Conservation (phyloP, 2,797 vertebrate species). For the Gallinago solitaria region DNA sequence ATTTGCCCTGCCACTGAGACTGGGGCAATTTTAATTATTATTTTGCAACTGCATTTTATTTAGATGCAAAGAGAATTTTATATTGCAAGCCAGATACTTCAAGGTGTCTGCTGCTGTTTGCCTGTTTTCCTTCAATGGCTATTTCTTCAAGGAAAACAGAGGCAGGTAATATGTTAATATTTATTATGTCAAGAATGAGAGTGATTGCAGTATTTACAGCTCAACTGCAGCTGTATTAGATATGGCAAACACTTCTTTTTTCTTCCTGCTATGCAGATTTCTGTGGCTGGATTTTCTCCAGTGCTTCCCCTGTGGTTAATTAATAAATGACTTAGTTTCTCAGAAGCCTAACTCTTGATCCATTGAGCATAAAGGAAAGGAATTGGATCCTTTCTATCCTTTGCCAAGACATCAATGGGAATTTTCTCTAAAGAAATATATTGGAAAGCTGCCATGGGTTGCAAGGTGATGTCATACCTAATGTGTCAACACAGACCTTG, state of each 20-base stretch:
- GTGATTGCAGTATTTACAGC: not conserved
- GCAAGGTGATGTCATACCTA: not conserved
- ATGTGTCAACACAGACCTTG: too few species aligned
- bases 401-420: not conserved
- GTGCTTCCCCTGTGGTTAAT: not conserved
- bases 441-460: not conserved
- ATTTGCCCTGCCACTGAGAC: not conserved
- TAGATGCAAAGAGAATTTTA: not conserved
- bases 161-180: not conserved
- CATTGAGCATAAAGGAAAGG: not conserved
- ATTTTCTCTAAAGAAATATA: not conserved
- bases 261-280: not conserved
- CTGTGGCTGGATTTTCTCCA: not conserved
- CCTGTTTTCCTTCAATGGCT: not conserved
- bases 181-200: not conserved
- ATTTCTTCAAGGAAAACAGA: not conserved
- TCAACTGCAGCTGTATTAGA: not conserved
- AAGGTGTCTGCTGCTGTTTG: not conserved
- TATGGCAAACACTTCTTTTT: not conserved
- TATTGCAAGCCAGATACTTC: not conserved
- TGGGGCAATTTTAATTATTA: not conserved
- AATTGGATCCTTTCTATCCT: not conserved
- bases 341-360: not conserved
- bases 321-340: not conserved
- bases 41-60: not conserved